Evolutionary conservation across 2,888 invertebrate genomes (phyloP).

Genomic region (Liposcelis brunnea): DNA sequence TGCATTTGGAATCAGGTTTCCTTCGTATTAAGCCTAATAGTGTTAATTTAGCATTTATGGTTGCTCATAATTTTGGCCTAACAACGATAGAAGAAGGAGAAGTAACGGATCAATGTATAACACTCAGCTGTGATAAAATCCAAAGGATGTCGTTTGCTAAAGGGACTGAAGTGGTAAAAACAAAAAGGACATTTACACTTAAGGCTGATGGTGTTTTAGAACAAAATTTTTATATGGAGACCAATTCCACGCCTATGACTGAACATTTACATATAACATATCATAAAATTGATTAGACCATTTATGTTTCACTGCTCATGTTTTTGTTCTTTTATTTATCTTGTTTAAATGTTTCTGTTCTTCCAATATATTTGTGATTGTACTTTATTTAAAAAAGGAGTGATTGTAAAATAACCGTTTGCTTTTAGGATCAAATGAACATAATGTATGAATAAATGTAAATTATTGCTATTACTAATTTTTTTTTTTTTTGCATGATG

Average conservation of each 20-base stretch:
- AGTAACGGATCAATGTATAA: conserved; percentile 23
- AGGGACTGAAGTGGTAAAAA: conserved; percentile 32
- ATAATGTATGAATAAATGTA: too few species aligned
- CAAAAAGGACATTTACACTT: conserved; percentile 25
- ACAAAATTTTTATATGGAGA: conserved; percentile 35
- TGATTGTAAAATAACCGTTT: too few species aligned
- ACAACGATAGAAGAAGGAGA: conserved; percentile 40
- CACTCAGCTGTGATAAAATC: conserved; percentile 30
- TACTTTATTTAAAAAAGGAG: too few species aligned
- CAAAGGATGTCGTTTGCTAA: conserved; percentile 34
- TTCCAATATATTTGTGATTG: too few species aligned
- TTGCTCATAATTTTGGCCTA: conserved; percentile 44
- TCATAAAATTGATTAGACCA: conserved; percentile 20
- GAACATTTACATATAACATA: conserved; percentile 38
- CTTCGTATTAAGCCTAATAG: conserved; percentile 37
- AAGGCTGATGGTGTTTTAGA: conserved; percentile 26
- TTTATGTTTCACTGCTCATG: neutral
- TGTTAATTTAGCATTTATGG: conserved; percentile 33
- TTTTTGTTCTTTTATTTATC: too few species aligned
- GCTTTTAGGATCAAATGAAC: too few species aligned
- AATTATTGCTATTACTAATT: too few species aligned
- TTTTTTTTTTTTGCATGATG: too few species aligned
- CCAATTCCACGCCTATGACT: conserved; percentile 32
- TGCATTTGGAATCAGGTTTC: conserved; percentile 46
- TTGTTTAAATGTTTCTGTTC: too few species aligned